Evolutionary conservation across 2,797 vertebrate genomes (phyloP).

Genomic region (Neosilurus mollespiculum): DNA sequence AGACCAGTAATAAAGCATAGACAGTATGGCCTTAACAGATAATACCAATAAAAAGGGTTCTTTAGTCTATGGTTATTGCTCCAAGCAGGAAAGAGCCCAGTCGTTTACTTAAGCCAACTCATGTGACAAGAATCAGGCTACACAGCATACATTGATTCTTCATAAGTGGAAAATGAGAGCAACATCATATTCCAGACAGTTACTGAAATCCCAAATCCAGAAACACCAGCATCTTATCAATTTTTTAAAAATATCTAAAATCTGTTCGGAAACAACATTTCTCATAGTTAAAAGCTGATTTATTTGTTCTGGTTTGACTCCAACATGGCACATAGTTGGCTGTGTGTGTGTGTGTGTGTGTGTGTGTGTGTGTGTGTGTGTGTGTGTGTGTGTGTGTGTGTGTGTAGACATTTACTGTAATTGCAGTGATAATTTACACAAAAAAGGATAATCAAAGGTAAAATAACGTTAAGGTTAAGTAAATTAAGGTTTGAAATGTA

Average conservation of each 20-base stretch:
- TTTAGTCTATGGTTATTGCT: conserved; percentile 15
- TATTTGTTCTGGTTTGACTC: background rate
- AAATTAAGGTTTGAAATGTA: background rate
- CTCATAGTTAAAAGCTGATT: background rate
- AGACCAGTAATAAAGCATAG: conserved; percentile 5
- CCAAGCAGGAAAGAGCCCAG: conserved; percentile 19
- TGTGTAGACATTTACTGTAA: background rate
- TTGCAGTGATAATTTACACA: background rate
- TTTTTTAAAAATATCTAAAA: background rate
- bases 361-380: background rate
- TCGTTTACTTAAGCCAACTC: conserved; percentile 5
- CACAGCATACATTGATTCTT: background rate
- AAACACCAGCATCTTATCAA: background rate
- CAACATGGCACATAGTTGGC: background rate
- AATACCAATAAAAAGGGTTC: conserved; percentile 27
- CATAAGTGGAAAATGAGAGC: background rate
- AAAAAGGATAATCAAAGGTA: background rate
- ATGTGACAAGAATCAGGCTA: conserved; percentile 32
- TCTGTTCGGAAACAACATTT: background rate
- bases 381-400: background rate
- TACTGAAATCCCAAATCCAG: background rate
- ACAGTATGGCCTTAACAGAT: conserved; percentile 34
- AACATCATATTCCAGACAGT: background rate
- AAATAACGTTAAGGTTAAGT: background rate
- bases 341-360: background rate